Base-by-base conservation (phyloP, 2,888 invertebrate genomes). In the Scrobipalpa atriplicella region DNA sequence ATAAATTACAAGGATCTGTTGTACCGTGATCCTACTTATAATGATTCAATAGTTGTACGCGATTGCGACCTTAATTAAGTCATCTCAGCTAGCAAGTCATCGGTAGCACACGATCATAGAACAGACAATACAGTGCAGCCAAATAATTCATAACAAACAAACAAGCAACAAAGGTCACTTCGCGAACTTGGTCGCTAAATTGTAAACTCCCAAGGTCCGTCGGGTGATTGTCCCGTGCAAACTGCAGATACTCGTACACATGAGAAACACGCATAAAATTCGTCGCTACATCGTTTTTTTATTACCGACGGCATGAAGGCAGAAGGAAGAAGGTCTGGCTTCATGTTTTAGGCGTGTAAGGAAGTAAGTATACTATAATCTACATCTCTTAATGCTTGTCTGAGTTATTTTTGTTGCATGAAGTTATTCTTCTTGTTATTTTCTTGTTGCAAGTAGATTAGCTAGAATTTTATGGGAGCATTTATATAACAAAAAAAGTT, bases 201-300 rank as follows among this genome's bases (percentile, higher is more conserved):
- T 47, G 47, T 16, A 47, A 47, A 47, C 47, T 1, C 16, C 16
- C 47, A 47, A 47, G 47, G 47, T 47, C 8, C 6, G 5, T 47
- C 47, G 8, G 47, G 47, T 47, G 47, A 47, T 47, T 47, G 47
- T 47, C 47, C 47, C 16, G 47, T 16, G 3, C 47, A 3, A 1
- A 47, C 47, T 16, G 47, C 47, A 47, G 47, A 47, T n/a, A 10
- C 10, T 5, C 47, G n/a, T 47, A 10, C 10, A 16, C 47, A 47
- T 47, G 47, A 47, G 47, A n/a, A 47, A 47, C 5, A 10, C n/a
- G 47, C 47, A 16, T 47, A 47, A 47, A 47, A 47, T 47, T 47
- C 47, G 47, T 47, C 47, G n/a, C n/a, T 16, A 10, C 47, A n/a
- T 16, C 7, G 16, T 47, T 47, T 47, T 47, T 16, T 47, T 16